Percentiles rank a stretch among this genome's conserved stretches.
Conservation (phyloP, 35 echinoderm and acorn worm species). For the Holothuria glaberrima region DNA sequence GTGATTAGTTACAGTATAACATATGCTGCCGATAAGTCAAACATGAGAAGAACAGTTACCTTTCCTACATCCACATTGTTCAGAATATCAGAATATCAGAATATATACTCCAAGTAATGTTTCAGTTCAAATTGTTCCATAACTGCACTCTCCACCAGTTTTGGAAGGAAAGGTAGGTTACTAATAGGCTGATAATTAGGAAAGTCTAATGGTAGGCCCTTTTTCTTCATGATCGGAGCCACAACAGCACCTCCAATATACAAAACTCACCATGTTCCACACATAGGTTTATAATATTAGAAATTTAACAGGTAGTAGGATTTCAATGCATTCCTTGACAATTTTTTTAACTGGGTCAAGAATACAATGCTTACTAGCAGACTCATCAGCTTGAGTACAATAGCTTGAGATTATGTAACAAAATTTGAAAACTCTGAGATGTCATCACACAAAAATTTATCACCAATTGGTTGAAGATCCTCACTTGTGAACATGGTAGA, state of each 20-base stretch:
- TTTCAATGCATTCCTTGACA: slow-evolving; percentile 33
- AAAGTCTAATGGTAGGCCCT: not conserved
- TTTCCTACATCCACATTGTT: slow-evolving; percentile 19
- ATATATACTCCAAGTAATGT: slow-evolving; percentile 3
- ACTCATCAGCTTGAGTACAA: not conserved
- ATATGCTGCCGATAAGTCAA: slow-evolving; percentile 20
- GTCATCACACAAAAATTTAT: not conserved
- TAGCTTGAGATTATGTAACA: not conserved
- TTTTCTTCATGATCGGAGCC: not conserved
- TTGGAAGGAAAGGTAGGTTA: slow-evolving; percentile 4
- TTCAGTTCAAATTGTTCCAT: not conserved
- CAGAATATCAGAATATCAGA: slow-evolving; percentile 29
- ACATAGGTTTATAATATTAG: not conserved
- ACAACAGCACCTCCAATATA: slow-evolving; percentile 37
- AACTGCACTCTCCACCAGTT: slow-evolving; percentile 26
- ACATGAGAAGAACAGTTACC: slow-evolving; percentile 9
- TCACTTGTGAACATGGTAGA: not conserved
- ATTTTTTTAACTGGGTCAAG: not conserved
- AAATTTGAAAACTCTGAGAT: not conserved
- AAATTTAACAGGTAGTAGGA: slow-evolving; percentile 13
- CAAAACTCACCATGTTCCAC: slow-evolving; percentile 8
- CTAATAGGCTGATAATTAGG: slow-evolving; percentile 10
- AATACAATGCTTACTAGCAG: slow-evolving; percentile 5
- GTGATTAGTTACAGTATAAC: slow-evolving; percentile 16
- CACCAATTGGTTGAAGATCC: not conserved